Evolutionary conservation across 2,797 vertebrate genomes (phyloP).

Genomic region (Lerista edwardsae): DNA sequence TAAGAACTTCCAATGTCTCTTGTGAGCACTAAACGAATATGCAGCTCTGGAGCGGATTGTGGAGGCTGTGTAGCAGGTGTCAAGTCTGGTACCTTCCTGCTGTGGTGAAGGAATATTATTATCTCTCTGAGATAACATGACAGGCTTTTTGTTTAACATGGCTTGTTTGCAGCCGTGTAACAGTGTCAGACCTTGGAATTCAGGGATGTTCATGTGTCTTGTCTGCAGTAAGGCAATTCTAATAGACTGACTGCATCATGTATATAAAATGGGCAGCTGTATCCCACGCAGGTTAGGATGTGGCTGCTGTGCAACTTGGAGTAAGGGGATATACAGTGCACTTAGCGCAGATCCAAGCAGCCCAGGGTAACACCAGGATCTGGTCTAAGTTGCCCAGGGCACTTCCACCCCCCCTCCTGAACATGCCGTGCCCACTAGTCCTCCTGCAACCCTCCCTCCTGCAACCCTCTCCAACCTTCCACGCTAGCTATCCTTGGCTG

Average conservation of each 20-base stretch:
- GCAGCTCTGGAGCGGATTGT: neutral
- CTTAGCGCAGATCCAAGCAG: too few relatives aligned
- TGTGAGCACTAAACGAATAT: neutral
- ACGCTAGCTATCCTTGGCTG: too few relatives aligned
- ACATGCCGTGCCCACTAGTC: too few relatives aligned
- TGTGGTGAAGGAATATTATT: conserved; percentile 6
- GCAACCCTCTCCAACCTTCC: too few relatives aligned
- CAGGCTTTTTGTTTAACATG: conserved; percentile 12
- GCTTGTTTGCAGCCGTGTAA: neutral
- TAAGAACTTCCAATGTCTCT: conserved; percentile 9
- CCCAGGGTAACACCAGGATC: too few relatives aligned
- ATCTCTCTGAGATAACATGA: conserved; percentile 19
- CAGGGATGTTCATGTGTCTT: neutral
- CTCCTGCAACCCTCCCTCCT: too few relatives aligned
- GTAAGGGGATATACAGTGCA: too few relatives aligned
- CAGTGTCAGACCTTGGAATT: neutral
- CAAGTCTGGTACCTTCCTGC: neutral
- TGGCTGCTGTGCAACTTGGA: too few relatives aligned
- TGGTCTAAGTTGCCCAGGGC: too few relatives aligned
- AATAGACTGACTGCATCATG: neutral
- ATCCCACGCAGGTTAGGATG: too few relatives aligned
- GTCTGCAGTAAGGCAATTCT: neutral
- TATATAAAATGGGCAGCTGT: too few relatives aligned
- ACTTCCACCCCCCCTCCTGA: too few relatives aligned
- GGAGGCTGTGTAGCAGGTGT: neutral